Conservation (phyloP, 1,140 invertebrate species). For the Goniozus legneri region DNA sequence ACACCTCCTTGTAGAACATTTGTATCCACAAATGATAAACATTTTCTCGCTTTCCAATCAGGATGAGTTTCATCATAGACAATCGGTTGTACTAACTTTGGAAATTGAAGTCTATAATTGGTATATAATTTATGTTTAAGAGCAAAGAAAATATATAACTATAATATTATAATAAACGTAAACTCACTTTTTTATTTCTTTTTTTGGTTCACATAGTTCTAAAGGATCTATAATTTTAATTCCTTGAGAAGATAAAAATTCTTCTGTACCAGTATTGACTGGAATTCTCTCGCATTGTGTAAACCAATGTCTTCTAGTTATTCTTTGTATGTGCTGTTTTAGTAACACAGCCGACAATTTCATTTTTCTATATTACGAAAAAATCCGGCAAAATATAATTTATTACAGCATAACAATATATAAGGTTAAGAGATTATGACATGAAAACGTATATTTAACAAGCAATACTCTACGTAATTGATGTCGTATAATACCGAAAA, state of each 20-base stretch:
- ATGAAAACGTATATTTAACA: no score
- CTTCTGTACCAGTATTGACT: conserved; percentile 52
- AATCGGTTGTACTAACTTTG: conserved; percentile 27
- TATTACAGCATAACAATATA: no score
- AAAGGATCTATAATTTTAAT: conserved; percentile 57
- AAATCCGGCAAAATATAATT: no score
- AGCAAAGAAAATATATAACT: conserved; percentile 10
- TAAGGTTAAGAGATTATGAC: no score
- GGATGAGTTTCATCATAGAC: conserved; percentile 59
- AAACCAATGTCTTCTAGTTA: conserved; percentile 66
- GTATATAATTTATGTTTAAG: not conserved
- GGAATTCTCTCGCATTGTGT: conserved; percentile 59
- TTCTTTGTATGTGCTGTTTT: conserved; percentile 66
- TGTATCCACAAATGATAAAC: conserved; percentile 59
- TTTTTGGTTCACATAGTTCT: conserved; percentile 53
- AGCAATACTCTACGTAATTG: no score
- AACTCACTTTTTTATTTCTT: conserved; percentile 22
- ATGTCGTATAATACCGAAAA: no score
- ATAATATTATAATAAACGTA: conserved; percentile 10
- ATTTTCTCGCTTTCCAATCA: conserved; percentile 61
- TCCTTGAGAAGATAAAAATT: conserved; percentile 52
- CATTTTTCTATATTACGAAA: conserved; percentile 50
- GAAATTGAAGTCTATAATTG: conserved; percentile 3
- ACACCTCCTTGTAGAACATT: conserved; percentile 70
- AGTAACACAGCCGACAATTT: conserved; percentile 59